Conservation (phyloP, 2,113 vertebrate genomes). For the Xenus cinereus region DNA sequence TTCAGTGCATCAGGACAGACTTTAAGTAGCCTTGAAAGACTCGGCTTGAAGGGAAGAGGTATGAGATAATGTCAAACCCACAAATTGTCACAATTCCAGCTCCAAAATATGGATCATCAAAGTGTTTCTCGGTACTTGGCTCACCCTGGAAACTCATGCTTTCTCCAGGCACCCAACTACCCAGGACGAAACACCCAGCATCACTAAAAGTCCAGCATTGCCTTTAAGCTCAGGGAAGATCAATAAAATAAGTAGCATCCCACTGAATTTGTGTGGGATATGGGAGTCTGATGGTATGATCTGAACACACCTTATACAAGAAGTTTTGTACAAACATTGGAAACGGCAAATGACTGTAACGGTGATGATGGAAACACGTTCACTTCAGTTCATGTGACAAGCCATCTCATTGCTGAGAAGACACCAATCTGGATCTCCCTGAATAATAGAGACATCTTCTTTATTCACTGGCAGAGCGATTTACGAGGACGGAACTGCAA, state of each 20-base stretch:
- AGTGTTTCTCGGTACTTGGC: not conserved
- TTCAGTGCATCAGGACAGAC: not conserved
- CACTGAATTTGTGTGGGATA: not conserved
- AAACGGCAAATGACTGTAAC: not conserved
- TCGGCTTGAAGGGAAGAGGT: not conserved
- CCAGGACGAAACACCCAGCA: not conserved
- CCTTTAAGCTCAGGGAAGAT: not conserved
- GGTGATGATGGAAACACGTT: not conserved
- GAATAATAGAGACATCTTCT: not conserved
- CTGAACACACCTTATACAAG: not conserved
- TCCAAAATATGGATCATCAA: not conserved
- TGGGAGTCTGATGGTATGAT: not conserved
- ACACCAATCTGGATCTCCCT: no score
- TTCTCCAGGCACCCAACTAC: not conserved
- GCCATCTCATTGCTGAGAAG: not conserved
- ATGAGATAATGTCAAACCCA: not conserved
- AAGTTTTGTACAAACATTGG: not conserved
- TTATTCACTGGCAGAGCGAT: not conserved
- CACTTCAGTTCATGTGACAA: accelerated
- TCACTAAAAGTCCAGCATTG: not conserved
- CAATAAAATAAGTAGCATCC: not conserved
- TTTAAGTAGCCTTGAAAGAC: not conserved
- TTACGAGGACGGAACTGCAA: not conserved
- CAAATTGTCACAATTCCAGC: not conserved
- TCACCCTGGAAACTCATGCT: not conserved